These are phyloP conservation scores for Thomomys bottae DNA, from an alignment of 2,113 vertebrate genomes.

Conservation along the genomic window DNA sequence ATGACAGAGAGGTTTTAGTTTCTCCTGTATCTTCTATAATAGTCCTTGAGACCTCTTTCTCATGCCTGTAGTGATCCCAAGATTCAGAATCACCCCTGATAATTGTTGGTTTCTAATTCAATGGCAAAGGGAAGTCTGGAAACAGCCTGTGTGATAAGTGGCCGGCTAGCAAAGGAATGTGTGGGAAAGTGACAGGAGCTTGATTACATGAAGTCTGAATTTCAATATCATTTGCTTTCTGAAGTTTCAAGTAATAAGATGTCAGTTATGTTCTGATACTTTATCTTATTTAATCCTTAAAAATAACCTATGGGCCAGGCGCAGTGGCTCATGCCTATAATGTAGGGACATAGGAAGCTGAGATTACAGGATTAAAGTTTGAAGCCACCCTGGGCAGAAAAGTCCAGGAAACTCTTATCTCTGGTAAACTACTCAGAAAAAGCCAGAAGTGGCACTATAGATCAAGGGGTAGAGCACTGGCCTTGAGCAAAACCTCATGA, in stretches of 20 bases:
- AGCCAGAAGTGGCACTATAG: too few species aligned
- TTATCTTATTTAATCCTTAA: slow-evolving; percentile 32
- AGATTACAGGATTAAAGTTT: too few species aligned
- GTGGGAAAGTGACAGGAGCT: neutral
- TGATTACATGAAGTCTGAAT: neutral
- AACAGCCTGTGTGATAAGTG: neutral
- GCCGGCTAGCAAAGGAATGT: neutral
- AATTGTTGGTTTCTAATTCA: neutral
- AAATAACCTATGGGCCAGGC: too few species aligned
- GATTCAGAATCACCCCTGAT: neutral
- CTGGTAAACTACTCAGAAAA: too few species aligned
- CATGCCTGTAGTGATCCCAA: neutral
- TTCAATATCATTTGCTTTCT: neutral
- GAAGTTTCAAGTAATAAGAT: slow-evolving; percentile 3
- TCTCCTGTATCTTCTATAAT: neutral
- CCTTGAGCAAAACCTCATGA: too few species aligned
- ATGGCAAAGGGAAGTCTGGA: neutral
- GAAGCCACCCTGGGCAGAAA: too few species aligned
- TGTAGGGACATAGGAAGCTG: too few species aligned
- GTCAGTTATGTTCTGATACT: neutral
- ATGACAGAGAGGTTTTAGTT: neutral
- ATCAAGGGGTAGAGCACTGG: too few species aligned
- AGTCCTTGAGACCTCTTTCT: neutral
- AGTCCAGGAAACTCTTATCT: too few species aligned
- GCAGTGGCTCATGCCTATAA: too few species aligned